A percentile compares a stretch with the other conserved stretches of the same genome.
phyloP scores from a whole-genome alignment of 2,797 vertebrate species.

The Bovichtus diacanthus region DNA sequence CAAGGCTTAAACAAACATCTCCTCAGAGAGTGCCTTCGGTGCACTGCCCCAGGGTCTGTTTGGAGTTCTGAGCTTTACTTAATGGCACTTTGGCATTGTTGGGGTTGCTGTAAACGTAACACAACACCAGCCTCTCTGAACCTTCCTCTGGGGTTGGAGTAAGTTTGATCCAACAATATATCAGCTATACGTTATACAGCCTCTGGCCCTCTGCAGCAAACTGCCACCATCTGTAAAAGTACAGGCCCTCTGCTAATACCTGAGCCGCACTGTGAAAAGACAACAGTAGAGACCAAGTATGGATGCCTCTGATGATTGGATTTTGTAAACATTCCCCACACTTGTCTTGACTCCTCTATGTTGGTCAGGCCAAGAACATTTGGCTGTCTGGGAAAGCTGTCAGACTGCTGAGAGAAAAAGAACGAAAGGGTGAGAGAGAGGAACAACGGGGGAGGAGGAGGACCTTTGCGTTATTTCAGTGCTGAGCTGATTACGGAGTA shows the following conservation, averaged over 20 bases:
- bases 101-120: slow-evolving; percentile 36
- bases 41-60: slow-evolving; percentile 47
- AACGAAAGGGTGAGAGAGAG: slow-evolving; percentile 35
- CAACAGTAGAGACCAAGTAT: slow-evolving; percentile 25
- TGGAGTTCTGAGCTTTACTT: slow-evolving; percentile 44
- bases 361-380: slow-evolving; percentile 56
- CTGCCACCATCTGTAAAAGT: slow-evolving; percentile 25
- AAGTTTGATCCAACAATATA: slow-evolving; percentile 35
- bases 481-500: slow-evolving; percentile 19
- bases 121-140: slow-evolving; percentile 22
- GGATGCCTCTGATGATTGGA: slow-evolving; percentile 34
- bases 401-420: slow-evolving; percentile 47
- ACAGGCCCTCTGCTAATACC: slow-evolving; percentile 36
- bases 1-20: slow-evolving; percentile 52
- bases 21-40: slow-evolving; percentile 37
- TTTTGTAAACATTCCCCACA: slow-evolving; percentile 46
- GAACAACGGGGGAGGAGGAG: slow-evolving; percentile 19
- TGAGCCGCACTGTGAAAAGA: slow-evolving; percentile 36
- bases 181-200: slow-evolving; percentile 34
- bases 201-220: slow-evolving; percentile 30
- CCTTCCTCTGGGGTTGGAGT: slow-evolving; percentile 17
- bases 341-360: slow-evolving; percentile 44
- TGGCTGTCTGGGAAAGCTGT: slow-evolving; percentile 57
- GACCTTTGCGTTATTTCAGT: slow-evolving; percentile 18
- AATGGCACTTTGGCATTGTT: slow-evolving; percentile 49